Conservation (phyloP, 2,113 vertebrate genomes). For the Planiliza haematocheilus region DNA sequence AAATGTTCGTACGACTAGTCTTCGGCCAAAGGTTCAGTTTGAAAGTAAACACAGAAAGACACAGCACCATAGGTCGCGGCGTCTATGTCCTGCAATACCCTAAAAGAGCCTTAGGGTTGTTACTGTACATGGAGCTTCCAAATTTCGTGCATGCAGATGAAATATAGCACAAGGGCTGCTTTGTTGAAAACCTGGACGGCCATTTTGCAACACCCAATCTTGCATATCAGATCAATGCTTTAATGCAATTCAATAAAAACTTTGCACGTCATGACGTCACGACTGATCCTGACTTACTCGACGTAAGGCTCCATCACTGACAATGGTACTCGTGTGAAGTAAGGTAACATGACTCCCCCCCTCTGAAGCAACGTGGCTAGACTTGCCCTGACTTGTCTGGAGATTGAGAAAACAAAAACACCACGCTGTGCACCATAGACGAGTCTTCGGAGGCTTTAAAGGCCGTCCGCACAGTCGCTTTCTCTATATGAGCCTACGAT, state of each 20-base stretch:
- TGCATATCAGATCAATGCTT: too few species aligned
- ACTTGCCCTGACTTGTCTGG: slow-evolving; percentile 43
- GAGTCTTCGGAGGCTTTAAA: not conserved
- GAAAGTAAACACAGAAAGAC: too few species aligned
- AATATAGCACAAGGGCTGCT: too few species aligned
- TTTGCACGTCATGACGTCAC: not conserved
- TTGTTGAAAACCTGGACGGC: too few species aligned
- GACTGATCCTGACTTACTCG: not conserved
- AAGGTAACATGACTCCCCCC: slow-evolving; percentile 5
- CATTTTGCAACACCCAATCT: too few species aligned
- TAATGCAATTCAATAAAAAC: not conserved
- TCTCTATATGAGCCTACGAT: slow-evolving; percentile 20
- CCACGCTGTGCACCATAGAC: not conserved
- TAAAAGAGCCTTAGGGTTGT: too few species aligned
- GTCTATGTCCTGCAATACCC: too few species aligned
- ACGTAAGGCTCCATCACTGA: not conserved
- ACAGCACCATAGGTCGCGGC: too few species aligned
- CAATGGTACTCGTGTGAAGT: not conserved
- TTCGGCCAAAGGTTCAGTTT: too few species aligned
- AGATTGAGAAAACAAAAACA: slow-evolving; percentile 19
- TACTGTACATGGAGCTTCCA: too few species aligned
- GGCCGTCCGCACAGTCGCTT: not conserved
- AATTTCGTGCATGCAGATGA: too few species aligned
- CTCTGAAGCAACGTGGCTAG: not conserved
- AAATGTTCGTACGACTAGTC: too few species aligned